Base-by-base conservation (phyloP, 2,113 vertebrate genomes). In the Indicator maculatus region DNA sequence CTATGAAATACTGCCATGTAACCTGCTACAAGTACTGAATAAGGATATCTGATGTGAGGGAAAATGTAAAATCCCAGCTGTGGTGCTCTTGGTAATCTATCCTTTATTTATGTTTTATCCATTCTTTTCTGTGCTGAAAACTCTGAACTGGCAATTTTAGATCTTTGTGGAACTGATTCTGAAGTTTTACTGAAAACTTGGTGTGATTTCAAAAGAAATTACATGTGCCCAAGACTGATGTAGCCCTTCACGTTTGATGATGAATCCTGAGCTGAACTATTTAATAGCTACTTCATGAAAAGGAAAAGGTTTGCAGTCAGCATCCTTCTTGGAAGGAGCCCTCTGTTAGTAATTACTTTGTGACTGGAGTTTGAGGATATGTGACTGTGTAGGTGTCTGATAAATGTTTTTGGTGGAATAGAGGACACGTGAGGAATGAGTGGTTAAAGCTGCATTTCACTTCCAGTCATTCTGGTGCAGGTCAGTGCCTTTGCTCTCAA, bases 381-480 rank as follows among this genome's bases (percentile, higher is more conserved):
- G 61, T 67, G 82, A 16, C 53, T 87, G n/a, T 76, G 88, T 76
- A 63, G 93, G 93, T 91, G 82, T 73, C 50, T 91, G 66, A 84
- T 84, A 76, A 91, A 92, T 90, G 82, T 5, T 89, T 92, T 39
- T 38, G 71, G 36, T 73, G 50, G 28, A 80, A 52, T 13, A 33
- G 52, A 82, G 60, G 19, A 52, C 36, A 5, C 0, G 5, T 50
- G 66, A 91, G 63, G 31, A 83, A 70, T n/a, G 52, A 71, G 28
- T 45, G 23, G 63, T 24, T 75, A 73, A 75, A 96, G 11, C 52
- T 83, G 28, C 71, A 2, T 52, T 80, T 91, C 7, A 7, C 15
- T 75, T 93, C 14, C 12, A 33, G 80, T 80, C 33, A 15, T 56
- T 90, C 16, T 19, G 18, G 36, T 26, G 28, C 30, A 78, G 30